Evolutionary conservation across 2,888 invertebrate genomes (phyloP).

Genomic region (Drosophila testacea): DNA sequence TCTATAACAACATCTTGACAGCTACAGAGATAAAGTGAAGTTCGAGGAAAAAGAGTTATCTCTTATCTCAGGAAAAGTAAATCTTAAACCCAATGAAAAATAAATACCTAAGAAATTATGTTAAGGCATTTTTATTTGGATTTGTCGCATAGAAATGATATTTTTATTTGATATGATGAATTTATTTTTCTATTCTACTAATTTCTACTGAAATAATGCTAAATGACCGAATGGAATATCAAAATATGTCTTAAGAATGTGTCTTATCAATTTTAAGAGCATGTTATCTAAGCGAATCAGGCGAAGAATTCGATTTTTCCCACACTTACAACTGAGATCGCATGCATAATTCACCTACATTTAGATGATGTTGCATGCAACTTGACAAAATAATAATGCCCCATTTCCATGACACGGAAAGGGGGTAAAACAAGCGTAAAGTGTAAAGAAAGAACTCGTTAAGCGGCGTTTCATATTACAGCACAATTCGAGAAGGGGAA

Average conservation of each 20-base stretch:
- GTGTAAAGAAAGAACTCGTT: constrained; percentile 32
- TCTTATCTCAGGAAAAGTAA: background rate
- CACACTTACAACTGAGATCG: background rate
- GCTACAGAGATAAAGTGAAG: constrained; percentile 1
- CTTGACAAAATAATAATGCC: constrained; percentile 37
- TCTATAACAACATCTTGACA: constrained; percentile 12
- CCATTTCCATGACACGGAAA: constrained; percentile 13
- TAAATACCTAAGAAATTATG: background rate
- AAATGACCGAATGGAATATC: background rate
- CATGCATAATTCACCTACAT: constrained; percentile 24
- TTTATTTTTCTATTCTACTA: too few species aligned
- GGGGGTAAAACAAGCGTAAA: constrained; percentile 11
- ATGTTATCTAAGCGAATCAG: background rate
- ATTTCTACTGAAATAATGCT: too few species aligned
- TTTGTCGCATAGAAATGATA: background rate
- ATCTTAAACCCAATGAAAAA: background rate
- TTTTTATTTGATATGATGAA: too few species aligned
- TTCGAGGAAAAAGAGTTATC: background rate
- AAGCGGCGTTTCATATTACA: constrained; percentile 53
- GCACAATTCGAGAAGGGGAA: constrained; percentile 11
- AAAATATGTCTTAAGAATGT: background rate
- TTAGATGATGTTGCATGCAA: constrained; percentile 40
- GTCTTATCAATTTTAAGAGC: background rate
- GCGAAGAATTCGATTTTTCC: background rate
- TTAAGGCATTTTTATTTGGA: background rate